These are phyloP conservation scores for Drosophila falleni DNA, from an alignment of 2,888 invertebrate species.

Conservation along the genomic window DNA sequence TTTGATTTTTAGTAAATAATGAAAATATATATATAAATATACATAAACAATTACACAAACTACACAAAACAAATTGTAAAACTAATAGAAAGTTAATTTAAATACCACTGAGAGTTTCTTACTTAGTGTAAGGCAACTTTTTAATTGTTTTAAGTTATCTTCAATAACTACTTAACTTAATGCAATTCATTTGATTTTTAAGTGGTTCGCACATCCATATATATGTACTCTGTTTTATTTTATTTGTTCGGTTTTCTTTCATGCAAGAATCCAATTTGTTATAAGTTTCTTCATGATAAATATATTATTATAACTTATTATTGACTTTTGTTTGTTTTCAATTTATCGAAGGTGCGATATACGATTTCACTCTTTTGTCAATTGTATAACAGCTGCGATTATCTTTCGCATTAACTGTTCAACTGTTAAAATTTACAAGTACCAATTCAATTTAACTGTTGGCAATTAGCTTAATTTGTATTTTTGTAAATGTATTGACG, in stretches of 20 bases:
- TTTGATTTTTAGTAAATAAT: neutral
- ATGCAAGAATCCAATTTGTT: conserved; percentile 1
- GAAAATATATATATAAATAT: neutral
- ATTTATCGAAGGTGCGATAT: neutral
- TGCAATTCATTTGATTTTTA: neutral
- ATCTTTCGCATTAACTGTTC: neutral
- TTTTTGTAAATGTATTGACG: neutral
- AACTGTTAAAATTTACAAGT: conserved; percentile 5
- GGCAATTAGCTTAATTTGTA: neutral
- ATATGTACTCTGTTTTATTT: no score
- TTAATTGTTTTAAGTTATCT: neutral
- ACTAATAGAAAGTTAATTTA: conserved; percentile 7
- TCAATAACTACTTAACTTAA: neutral
- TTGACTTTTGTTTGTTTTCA: neutral
- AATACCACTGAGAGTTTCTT: conserved; percentile 6
- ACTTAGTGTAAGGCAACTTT: conserved; percentile 3
- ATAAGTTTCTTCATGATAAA: neutral
- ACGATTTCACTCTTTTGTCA: neutral
- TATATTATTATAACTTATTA: no score
- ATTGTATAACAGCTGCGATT: conserved; percentile 3
- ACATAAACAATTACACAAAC: conserved; percentile 14
- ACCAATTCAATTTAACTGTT: conserved; percentile 2
- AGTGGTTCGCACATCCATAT: neutral
- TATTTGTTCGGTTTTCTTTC: neutral
- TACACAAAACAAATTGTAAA: conserved; percentile 14